Percentiles rank a stretch among this genome's conserved stretches.
These are phyloP conservation scores for Stigmatopora argus DNA, from an alignment of 2,113 vertebrate species.

Conservation along the genomic window DNA sequence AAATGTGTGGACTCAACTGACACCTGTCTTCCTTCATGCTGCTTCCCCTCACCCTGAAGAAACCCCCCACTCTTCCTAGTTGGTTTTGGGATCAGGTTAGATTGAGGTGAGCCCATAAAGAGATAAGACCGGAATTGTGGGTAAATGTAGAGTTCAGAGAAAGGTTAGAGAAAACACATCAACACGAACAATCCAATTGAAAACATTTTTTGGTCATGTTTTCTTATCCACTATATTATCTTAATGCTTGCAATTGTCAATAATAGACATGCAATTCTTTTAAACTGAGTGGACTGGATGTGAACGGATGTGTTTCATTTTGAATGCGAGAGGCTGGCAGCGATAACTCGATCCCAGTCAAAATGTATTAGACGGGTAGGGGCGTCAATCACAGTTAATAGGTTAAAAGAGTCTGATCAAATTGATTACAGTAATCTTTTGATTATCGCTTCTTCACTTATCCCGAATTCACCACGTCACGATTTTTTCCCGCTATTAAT, in stretches of 20 bases:
- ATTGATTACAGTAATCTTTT: too few relatives aligned
- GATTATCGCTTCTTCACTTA: too few relatives aligned
- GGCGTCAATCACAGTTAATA: background rate
- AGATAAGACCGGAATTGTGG: background rate
- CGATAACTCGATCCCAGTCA: too few relatives aligned
- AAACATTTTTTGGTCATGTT: background rate
- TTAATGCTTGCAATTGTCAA: too few relatives aligned
- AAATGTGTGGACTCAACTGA: slow-evolving; percentile 30
- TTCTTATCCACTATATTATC: background rate
- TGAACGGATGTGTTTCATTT: too few relatives aligned
- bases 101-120: background rate
- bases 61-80: background rate
- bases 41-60: background rate
- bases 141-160: background rate
- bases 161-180: slow-evolving; percentile 1
- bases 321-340: too few relatives aligned
- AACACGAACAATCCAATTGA: background rate
- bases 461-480: too few relatives aligned
- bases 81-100: background rate
- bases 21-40: slow-evolving; percentile 47
- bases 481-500: too few relatives aligned
- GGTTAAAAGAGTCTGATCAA: too few relatives aligned
- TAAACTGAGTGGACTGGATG: too few relatives aligned
- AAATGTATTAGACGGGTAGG: too few relatives aligned
- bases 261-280: too few relatives aligned